Evolutionary conservation across 2,888 invertebrate genomes (phyloP).

Genomic region (Napeogenes inachia): DNA sequence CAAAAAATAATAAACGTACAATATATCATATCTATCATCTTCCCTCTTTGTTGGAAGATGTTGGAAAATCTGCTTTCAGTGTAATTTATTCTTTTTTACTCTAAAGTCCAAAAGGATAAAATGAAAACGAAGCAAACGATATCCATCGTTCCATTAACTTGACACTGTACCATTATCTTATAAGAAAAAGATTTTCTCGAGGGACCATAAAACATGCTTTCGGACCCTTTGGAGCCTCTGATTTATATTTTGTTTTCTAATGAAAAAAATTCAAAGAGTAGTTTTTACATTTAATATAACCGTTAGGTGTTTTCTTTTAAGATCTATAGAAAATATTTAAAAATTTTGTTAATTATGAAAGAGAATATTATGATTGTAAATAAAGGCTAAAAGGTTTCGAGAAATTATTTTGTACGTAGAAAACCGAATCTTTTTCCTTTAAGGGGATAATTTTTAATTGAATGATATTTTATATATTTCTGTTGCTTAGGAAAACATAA

Average conservation of each 20-base stretch:
- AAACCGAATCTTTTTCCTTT: not conserved
- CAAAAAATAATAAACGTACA: too few species aligned
- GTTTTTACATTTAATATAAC: slow-evolving; percentile 8
- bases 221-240: slow-evolving; percentile 5
- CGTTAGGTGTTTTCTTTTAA: too few species aligned
- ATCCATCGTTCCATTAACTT: slow-evolving; percentile 7
- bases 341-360: not conserved
- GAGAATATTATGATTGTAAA: slow-evolving; percentile 1
- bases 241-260: slow-evolving; percentile 14
- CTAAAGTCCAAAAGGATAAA: slow-evolving; percentile 6
- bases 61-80: not conserved
- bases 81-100: not conserved
- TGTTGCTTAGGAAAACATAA: not conserved
- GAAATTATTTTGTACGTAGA: not conserved
- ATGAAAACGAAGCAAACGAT: slow-evolving; percentile 13
- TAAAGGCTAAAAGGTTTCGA: not conserved
- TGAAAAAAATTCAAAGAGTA: slow-evolving; percentile 11
- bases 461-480: not conserved
- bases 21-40: too few species aligned
- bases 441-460: not conserved
- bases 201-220: slow-evolving; percentile 16
- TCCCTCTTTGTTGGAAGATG: too few species aligned
- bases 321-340: not conserved
- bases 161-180: slow-evolving; percentile 10
- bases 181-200: slow-evolving; percentile 16